A percentile compares a stretch with the other conserved stretches of the same genome.
These are phyloP conservation scores for Dendroctonus valens DNA, from an alignment of 1,140 invertebrate genomes.

Conservation along the genomic window DNA sequence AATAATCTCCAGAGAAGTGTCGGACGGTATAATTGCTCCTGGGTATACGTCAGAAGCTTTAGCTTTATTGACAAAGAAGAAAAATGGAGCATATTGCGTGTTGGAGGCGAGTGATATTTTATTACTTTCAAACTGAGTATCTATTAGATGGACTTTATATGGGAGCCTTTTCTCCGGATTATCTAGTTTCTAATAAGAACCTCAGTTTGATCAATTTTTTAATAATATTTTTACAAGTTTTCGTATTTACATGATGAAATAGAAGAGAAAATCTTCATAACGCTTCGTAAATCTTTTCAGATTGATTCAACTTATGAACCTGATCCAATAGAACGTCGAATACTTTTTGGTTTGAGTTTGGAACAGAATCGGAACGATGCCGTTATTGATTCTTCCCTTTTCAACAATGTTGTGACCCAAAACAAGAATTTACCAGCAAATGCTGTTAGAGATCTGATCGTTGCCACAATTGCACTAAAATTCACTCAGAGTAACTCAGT, in stretches of 20 bases:
- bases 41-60: slow-evolving; percentile 83
- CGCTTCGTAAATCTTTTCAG: slow-evolving; percentile 49
- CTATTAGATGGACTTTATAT: no score
- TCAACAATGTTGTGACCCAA: slow-evolving; percentile 81
- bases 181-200: no score
- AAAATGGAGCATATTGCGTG: slow-evolving; percentile 90
- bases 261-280: no score
- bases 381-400: slow-evolving; percentile 74
- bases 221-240: no score
- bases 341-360: slow-evolving; percentile 87
- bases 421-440: slow-evolving; percentile 67
- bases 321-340: slow-evolving; percentile 75
- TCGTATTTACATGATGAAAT: no score
- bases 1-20: slow-evolving; percentile 80
- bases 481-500: slow-evolving; percentile 98
- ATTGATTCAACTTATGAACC: slow-evolving; percentile 89
- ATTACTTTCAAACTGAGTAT: slow-evolving; percentile 32
- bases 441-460: slow-evolving; percentile 87
- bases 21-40: slow-evolving; percentile 96
- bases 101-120: slow-evolving; percentile 57
- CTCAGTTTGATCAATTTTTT: no score
- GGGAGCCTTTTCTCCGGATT: no score
- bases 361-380: slow-evolving; percentile 93
- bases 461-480: slow-evolving; percentile 95
- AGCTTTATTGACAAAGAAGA: slow-evolving; percentile 91